phyloP scores from a whole-genome alignment of 2,888 invertebrate species.

The Marasmarcha lunaedactyla region DNA sequence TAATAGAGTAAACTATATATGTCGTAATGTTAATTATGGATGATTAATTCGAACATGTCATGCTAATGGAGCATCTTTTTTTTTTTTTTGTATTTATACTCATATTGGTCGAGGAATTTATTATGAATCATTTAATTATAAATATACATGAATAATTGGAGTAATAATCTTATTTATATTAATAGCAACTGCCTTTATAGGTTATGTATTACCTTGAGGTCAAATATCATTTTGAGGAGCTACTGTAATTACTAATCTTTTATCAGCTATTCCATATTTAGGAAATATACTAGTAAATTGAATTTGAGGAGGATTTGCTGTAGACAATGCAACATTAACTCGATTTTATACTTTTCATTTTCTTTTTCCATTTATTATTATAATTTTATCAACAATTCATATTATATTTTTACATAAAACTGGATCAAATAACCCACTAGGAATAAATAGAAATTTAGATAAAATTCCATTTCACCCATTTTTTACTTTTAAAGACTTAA shows the following conservation, averaged over 20 bases:
- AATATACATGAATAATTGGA: conserved; percentile 74
- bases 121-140: conserved; percentile 59
- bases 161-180: conserved; percentile 74
- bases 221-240: conserved; percentile 88
- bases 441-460: conserved; percentile 73
- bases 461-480: conserved; percentile 79
- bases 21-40: conserved; percentile 77
- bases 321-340: conserved; percentile 80
- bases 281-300: conserved; percentile 74
- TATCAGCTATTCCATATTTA: conserved; percentile 79
- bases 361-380: conserved; percentile 76
- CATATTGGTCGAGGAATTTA: conserved; percentile 76
- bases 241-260: conserved; percentile 81
- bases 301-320: conserved; percentile 82
- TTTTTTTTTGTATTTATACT: conserved; percentile 76
- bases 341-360: conserved; percentile 84
- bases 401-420: conserved; percentile 76
- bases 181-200: conserved; percentile 82
- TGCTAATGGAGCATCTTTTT: conserved; percentile 77
- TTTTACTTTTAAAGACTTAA: conserved; percentile 74
- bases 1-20: conserved; percentile 76
- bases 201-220: conserved; percentile 82
- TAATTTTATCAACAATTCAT: conserved; percentile 73
- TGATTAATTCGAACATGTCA: conserved; percentile 76
- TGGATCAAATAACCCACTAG: conserved; percentile 75